Conservation (phyloP, 2,113 vertebrate species). For the Xiphophorus hellerii region DNA sequence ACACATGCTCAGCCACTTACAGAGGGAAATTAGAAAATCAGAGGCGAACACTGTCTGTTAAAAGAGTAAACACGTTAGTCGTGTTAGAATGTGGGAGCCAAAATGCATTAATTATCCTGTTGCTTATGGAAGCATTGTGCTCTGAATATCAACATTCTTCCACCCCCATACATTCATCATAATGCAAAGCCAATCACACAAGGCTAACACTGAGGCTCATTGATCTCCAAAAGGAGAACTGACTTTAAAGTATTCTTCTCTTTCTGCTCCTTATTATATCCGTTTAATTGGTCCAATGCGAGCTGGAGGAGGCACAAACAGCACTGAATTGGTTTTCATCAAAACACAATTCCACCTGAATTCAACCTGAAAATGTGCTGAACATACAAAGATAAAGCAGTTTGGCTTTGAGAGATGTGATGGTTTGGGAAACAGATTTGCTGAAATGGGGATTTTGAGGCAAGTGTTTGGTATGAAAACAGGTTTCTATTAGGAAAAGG, state of each 20-base stretch:
- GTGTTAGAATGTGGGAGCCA: constrained; percentile 64
- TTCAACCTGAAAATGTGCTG: constrained; percentile 50
- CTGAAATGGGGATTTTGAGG: constrained; percentile 52
- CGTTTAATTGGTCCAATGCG: constrained; percentile 54
- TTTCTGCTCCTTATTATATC: constrained; percentile 23
- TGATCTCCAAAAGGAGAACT: constrained; percentile 48
- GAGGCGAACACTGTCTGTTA: constrained; percentile 41
- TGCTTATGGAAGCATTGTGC: constrained; percentile 67
- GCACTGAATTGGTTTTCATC: constrained; percentile 59
- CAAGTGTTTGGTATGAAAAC: constrained; percentile 41
- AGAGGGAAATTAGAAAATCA: constrained; percentile 56
- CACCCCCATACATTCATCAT: constrained; percentile 65
- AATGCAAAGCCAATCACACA: constrained; percentile 64
- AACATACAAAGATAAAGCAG: constrained; percentile 49
- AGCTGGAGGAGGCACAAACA: constrained; percentile 38
- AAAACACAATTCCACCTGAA: constrained; percentile 58
- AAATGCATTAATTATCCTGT: constrained; percentile 70
- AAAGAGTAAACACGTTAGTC: constrained; percentile 60
- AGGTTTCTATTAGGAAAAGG: constrained; percentile 46
- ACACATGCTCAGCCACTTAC: constrained; percentile 49
- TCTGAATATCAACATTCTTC: constrained; percentile 70
- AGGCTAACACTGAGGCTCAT: not conserved
- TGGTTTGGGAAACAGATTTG: constrained; percentile 47
- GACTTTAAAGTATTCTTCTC: constrained; percentile 55
- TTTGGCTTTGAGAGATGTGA: constrained; percentile 33